phyloP scores from a whole-genome alignment of 2,797 vertebrate genomes.

The Cuculus canorus region DNA sequence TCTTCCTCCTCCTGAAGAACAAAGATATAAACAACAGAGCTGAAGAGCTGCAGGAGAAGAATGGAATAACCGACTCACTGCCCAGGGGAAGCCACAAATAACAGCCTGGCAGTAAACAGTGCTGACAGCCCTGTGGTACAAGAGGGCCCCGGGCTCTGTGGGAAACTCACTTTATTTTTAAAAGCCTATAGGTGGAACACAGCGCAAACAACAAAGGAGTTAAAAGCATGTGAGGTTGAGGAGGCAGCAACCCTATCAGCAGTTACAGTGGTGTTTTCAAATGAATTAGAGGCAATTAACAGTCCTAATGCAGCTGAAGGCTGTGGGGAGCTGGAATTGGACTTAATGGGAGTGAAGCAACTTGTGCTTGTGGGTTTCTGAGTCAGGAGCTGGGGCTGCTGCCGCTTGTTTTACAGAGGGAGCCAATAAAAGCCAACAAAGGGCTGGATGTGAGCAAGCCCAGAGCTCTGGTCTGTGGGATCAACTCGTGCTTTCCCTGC shows the following conservation, averaged over 20 bases:
- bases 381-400: background rate
- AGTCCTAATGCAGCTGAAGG: background rate
- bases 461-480: background rate
- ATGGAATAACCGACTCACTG: background rate
- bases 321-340: background rate
- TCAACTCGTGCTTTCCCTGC: background rate
- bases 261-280: background rate
- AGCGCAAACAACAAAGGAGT: background rate
- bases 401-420: background rate
- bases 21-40: slow-evolving; percentile 26
- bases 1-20: slow-evolving; percentile 7
- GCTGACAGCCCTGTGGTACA: background rate
- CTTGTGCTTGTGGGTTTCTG: accelerated
- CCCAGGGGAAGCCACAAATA: slow-evolving; percentile 56
- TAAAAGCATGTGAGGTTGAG: background rate
- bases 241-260: background rate
- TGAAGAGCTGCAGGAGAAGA: background rate
- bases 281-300: background rate
- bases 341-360: background rate
- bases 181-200: background rate
- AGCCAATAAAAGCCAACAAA: background rate
- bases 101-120: background rate
- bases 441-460: background rate
- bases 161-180: background rate
- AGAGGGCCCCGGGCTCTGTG: background rate